These are phyloP conservation scores for Dromococcyx pavoninus DNA, from an alignment of 2,797 vertebrate genomes.

Conservation along the genomic window DNA sequence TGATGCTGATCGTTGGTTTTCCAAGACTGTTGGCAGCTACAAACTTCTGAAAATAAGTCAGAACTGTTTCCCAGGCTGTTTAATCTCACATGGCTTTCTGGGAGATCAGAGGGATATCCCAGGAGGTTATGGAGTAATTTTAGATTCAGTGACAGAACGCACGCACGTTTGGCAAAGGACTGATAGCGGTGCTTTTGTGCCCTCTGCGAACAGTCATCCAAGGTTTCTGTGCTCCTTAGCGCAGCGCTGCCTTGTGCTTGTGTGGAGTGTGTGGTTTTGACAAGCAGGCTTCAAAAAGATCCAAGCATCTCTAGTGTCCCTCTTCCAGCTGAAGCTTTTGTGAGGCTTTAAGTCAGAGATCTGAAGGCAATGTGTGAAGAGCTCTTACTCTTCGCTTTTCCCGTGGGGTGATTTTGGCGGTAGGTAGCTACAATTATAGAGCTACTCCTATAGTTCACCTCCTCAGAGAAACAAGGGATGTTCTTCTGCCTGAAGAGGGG, in stretches of 20 bases:
- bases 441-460: not conserved
- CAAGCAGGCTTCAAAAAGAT: not conserved
- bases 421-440: not conserved
- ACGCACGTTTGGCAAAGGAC: not conserved
- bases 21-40: not conserved
- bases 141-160: not conserved
- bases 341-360: not conserved
- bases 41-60: not conserved
- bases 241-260: not conserved
- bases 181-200: not conserved
- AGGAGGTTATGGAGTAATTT: not conserved
- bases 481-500: not conserved
- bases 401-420: fast-evolving
- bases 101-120: not conserved
- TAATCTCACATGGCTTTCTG: not conserved
- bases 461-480: not conserved
- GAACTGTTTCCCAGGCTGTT: not conserved
- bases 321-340: not conserved
- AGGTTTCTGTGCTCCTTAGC: not conserved
- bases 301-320: not conserved
- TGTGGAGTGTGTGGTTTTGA: not conserved
- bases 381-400: not conserved
- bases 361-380: not conserved
- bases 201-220: not conserved
- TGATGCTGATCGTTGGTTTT: not conserved